phyloP scores from a whole-genome alignment of 2,888 invertebrate genomes.

The Drosophila mulleri region DNA sequence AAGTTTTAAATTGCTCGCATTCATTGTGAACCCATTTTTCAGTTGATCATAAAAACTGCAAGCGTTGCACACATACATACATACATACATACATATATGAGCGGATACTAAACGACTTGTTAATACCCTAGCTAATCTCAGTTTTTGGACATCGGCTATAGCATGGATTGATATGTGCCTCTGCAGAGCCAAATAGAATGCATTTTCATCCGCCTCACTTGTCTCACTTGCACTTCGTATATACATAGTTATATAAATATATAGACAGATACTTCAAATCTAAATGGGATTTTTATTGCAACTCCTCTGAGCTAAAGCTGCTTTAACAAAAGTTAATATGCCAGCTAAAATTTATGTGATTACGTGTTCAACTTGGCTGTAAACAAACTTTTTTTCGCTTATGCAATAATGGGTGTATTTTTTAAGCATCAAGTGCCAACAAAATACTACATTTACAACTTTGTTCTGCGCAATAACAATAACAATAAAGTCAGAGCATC shows the following conservation, averaged over 20 bases:
- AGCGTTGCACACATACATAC: background rate
- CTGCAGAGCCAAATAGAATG: background rate
- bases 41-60: slow-evolving; percentile 17
- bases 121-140: background rate
- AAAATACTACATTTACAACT: no score
- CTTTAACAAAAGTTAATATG: background rate
- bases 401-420: no score
- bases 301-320: background rate
- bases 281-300: background rate
- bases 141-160: background rate
- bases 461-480: no score
- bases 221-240: background rate
- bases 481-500: no score
- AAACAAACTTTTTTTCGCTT: no score
- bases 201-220: background rate
- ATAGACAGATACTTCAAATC: background rate
- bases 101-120: background rate
- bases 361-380: no score
- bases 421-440: no score
- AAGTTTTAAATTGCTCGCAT: slow-evolving; percentile 53
- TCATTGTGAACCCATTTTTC: slow-evolving; percentile 13
- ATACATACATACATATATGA: background rate
- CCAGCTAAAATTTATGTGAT: background rate
- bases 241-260: no score
- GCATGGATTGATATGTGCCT: background rate